Percentiles rank a stretch among this genome's conserved stretches.
Conservation (phyloP, 2,113 vertebrate genomes). For the Argyrosomus japonicus region DNA sequence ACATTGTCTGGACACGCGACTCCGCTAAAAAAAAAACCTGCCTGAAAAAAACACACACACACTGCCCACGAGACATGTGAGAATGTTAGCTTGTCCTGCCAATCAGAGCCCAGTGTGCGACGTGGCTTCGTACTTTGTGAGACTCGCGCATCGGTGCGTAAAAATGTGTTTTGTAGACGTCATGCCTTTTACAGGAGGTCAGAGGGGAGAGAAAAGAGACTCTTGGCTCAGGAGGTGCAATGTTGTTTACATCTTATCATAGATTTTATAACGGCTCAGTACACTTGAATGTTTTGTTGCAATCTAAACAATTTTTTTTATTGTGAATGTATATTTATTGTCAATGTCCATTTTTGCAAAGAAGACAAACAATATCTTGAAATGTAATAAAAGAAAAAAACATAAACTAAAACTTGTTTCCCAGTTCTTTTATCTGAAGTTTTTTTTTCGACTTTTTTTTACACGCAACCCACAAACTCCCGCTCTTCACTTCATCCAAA, state of each 20-base stretch:
- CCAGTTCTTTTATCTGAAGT: not conserved
- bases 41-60: not conserved
- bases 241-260: conserved; percentile 81
- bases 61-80: conserved; percentile 54
- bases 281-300: conserved; percentile 79
- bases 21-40: conserved; percentile 19
- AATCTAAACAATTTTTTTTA: conserved; percentile 72
- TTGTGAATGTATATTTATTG: conserved; percentile 85
- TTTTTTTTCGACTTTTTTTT: not conserved
- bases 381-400: conserved; percentile 50
- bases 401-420: not conserved
- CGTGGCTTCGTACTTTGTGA: conserved; percentile 74
- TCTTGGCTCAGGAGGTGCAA: conserved; percentile 27
- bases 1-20: conserved; percentile 40
- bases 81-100: conserved; percentile 70
- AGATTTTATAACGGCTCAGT: conserved; percentile 64
- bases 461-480: not conserved
- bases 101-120: conserved; percentile 64
- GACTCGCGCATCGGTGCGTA: conserved; percentile 60
- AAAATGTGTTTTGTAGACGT: conserved; percentile 72
- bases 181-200: conserved; percentile 59
- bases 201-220: conserved; percentile 40
- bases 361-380: conserved; percentile 36
- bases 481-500: not conserved
- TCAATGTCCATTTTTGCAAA: conserved; percentile 66